phyloP scores from a whole-genome alignment of 2,797 vertebrate genomes.

The Poecilia velifera region DNA sequence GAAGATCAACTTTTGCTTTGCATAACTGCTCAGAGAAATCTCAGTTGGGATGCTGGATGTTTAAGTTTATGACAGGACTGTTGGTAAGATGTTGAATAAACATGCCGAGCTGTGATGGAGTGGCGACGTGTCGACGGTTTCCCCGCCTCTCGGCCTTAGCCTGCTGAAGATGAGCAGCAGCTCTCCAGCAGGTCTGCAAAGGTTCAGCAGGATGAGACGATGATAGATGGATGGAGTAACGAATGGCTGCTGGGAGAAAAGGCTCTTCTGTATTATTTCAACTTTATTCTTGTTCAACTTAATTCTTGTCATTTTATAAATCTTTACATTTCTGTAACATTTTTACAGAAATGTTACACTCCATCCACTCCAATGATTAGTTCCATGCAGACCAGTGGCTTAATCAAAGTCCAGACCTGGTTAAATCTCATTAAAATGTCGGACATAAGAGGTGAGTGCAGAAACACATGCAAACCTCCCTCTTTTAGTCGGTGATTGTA shows the following conservation, averaged over 20 bases:
- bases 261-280: not conserved
- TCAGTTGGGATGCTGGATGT: not conserved
- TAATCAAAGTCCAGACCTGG: not conserved
- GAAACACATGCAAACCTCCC: not conserved
- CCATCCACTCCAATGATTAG: too few species aligned
- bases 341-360: not conserved
- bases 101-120: not conserved
- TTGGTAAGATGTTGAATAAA: not conserved
- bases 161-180: not conserved
- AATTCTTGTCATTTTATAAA: not conserved
- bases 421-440: not conserved
- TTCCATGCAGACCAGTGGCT: not conserved
- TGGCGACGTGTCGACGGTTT: not conserved
- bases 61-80: not conserved
- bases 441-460: not conserved
- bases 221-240: not conserved
- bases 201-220: not conserved
- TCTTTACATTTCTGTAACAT: not conserved
- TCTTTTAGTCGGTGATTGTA: not conserved
- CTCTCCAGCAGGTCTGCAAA: not conserved
- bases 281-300: too few species aligned
- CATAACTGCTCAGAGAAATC: not conserved
- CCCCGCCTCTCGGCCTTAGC: not conserved
- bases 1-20: not conserved
- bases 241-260: not conserved